Evolutionary conservation across 2,113 vertebrate species (phyloP), one percentile per base, ranked within the genome.

Genomic region (Hippocampus comes): DNA sequence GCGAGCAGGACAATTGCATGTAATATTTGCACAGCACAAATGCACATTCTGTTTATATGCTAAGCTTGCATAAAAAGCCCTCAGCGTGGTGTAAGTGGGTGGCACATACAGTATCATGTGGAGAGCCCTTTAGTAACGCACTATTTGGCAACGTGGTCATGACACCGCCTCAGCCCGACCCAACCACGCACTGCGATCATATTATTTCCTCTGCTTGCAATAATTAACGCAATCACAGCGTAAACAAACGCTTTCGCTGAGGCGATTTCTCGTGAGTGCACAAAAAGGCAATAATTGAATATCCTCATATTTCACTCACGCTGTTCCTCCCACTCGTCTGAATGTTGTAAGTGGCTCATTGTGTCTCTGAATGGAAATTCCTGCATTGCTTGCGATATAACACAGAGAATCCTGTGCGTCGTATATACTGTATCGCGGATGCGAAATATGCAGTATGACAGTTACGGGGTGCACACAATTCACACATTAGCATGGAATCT

Each of bases 101-200:
- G 51, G 67, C 60, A 66, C 72, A 68, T 70, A 34, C 55, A 81
- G 76, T 48, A 70, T 67, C 71, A 5, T 49, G 76, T 78, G 38
- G 68, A 30, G 63, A 78, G 46, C 63, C 67, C 63, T 82, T 90
- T 90, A 89, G 78, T 88, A 74, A 88, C 61, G 83, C 87, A 85
- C 86, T 88, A 87, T 81, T 90, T 91, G 84, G 82, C 81, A 87
- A 86, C 80, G 77, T 89, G 87, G 83, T 89, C 85, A 84, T 42
- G 21, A 61, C 77, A 27, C 14, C 43, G 41, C 56, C 25, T 65
- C 76, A 74, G 55, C 43, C 5, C 61, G 14, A 23, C 67, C 61
- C 63, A 69, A 30, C 27, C 30, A 3, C 72, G 73, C 53, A 70
- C 18, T 43, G 56, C 70, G 27, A 34, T 65, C 2, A 67, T 76